Evolutionary conservation across 2,888 invertebrate species (phyloP).

Genomic region (Polyommatus iphigenia): DNA sequence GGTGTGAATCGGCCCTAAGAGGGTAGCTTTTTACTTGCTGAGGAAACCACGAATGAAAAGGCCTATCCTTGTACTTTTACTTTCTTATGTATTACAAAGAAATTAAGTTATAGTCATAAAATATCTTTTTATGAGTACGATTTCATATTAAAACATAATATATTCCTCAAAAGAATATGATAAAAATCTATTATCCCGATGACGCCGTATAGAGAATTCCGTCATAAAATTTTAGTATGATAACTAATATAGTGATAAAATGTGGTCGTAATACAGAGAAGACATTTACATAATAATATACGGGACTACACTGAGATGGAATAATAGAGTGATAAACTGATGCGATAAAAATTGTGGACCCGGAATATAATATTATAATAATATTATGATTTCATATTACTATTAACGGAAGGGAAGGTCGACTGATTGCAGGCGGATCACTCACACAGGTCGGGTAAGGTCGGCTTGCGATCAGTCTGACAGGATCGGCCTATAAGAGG

Average conservation of each 20-base stretch:
- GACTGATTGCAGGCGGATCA: too few species aligned
- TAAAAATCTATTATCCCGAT: not conserved
- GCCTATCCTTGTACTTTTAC: too few species aligned
- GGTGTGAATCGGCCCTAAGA: too few species aligned
- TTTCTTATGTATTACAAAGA: too few species aligned
- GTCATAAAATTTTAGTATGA: not conserved
- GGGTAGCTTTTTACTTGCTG: too few species aligned
- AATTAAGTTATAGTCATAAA: not conserved
- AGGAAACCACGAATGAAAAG: too few species aligned
- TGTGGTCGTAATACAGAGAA: not conserved
- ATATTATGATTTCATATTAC: not conserved
- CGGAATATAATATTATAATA: not conserved
- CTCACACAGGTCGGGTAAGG: too few species aligned
- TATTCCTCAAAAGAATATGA: not conserved
- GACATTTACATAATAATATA: slow-evolving; percentile 1
- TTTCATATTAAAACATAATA: not conserved
- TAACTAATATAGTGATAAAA: slow-evolving; percentile 1
- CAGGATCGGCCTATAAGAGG: too few species aligned
- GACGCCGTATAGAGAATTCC: not conserved
- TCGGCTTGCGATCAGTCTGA: too few species aligned
- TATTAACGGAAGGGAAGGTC: not conserved
- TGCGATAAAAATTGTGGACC: not conserved
- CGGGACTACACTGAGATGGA: not conserved
- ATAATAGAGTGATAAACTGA: not conserved
- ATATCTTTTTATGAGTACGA: not conserved